Evolutionary conservation across 2,888 invertebrate species (phyloP), one percentile per base, ranked within the genome.

Genomic region (Nymphalis polychloros): DNA sequence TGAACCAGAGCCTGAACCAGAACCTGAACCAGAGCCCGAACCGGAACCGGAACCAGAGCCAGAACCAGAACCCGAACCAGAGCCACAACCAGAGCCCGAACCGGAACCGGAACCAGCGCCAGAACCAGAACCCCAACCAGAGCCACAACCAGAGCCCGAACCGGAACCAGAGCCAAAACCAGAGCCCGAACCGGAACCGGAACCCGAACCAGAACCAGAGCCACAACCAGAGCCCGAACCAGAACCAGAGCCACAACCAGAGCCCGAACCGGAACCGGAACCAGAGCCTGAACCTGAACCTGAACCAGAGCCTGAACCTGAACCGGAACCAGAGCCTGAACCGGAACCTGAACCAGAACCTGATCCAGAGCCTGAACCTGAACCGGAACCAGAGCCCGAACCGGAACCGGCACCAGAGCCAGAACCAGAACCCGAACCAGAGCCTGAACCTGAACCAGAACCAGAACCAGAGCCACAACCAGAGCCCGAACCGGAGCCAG

Each of bases 331-430:
- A 1, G 35, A 35, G 3, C 35, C 35, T 2, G 35, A 35, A 8
- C 35, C 35, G 0, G 62, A 74, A 27, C 68, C 68, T 0, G 75
- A 90, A 67, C 87, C 90, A 0, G 85, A 86, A 73, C 84, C 86
- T 17, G 78, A 78, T 41, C 70, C 74, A 0, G 84, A 88, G 71
- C 83, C 86, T 0, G 90, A 91, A 65, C 81, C 92, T 0, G 85
- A 87, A 69, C 84, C 89, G 0, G 89, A 87, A 72, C 86, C 91
- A 1, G 82, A 76, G 8, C 71, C 71, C 0, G 80, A 79, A 59
- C 69, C 87, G 0, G 87, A 90, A 74, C 79, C 87, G 0, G 88
- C 93, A 73, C 82, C 90, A 0, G 84, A 80, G 46, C 50, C 81
- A 83, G 86, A 93, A 73, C 81, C 87, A 0, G 81, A 84, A 63